Base-by-base conservation (phyloP, 2,797 vertebrate genomes). In the Iguana delicatissima region DNA sequence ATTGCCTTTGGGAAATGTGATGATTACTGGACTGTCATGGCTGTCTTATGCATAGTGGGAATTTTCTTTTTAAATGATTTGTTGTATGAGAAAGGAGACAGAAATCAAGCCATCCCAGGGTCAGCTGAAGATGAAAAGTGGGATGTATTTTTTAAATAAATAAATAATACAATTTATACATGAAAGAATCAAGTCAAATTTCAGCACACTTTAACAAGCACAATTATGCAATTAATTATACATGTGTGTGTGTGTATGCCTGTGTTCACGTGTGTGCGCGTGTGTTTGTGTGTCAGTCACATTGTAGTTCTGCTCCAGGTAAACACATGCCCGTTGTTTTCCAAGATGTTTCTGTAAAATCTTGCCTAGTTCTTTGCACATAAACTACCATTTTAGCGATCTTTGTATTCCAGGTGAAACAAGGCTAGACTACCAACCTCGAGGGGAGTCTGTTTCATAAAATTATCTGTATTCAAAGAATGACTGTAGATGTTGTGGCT, bases 391-490 rank as follows among this genome's bases (percentile, higher is more conserved):
- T 95, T 93, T 96, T 96, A 96, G 92, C 95, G 93, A 95, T 96
- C 91, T 95, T 95, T 95, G 95, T 95, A 95, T 95, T 96, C 95
- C 93, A 96, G 94, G 93, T 96, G 94, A 96, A 96, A 96, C 92
- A 93, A 95, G 93, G 90, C 94, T 95, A 96, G 96, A 95, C 93
- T 94, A 93, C 91, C 93, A 95, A 94, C 93, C 96, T 90, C 80
- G 35, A 64, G 79, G 69, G 89, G 69, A 90, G 84, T 74, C 84
- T 86, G 89, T 90, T 90, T 86, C 79, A 94, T 95, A 92, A 94
- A 96, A 96, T 96, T 96, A 96, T 96, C 96, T 94, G 95, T 95
- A 96, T 96, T 96, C 94, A 94, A 93, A 96, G 95, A 96, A 95
- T 96, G 96, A 95, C 95, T 95, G 94, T 95, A 95, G 94, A 96